These are phyloP conservation scores for Ophion ventricosus DNA, from an alignment of 2,888 invertebrate genomes.

Conservation along the genomic window DNA sequence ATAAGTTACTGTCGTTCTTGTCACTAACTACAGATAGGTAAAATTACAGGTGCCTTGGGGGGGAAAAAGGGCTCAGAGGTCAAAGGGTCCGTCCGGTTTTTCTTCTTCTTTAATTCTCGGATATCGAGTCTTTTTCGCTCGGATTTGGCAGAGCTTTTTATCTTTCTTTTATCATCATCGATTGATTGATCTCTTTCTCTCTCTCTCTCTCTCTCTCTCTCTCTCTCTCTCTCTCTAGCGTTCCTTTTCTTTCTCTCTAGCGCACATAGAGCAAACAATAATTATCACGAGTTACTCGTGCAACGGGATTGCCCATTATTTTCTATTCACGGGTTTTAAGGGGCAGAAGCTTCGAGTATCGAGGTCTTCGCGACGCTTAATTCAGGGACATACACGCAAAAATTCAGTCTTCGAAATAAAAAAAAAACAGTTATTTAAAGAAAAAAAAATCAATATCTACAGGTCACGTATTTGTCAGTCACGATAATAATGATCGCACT, in stretches of 20 bases:
- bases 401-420: slow-evolving; percentile 80
- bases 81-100: slow-evolving; percentile 74
- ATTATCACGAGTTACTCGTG: slow-evolving; percentile 49
- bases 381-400: slow-evolving; percentile 71
- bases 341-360: slow-evolving; percentile 26
- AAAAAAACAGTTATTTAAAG: slow-evolving; percentile 63
- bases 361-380: slow-evolving; percentile 52
- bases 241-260: slow-evolving; percentile 29
- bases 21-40: slow-evolving; percentile 79
- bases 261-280: slow-evolving; percentile 60
- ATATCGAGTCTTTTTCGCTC: slow-evolving; percentile 56
- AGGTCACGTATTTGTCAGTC: slow-evolving; percentile 74
- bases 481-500: slow-evolving; percentile 69
- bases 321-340: slow-evolving; percentile 9
- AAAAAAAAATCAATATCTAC: slow-evolving; percentile 68
- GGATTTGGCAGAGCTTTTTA: slow-evolving; percentile 57
- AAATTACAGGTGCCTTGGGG: slow-evolving; percentile 78
- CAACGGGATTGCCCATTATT: slow-evolving; percentile 5
- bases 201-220: slow-evolving; percentile 43
- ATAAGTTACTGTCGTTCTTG: slow-evolving; percentile 80
- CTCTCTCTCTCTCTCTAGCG: too few relatives aligned
- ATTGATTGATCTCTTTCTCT: slow-evolving; percentile 44
- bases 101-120: slow-evolving; percentile 29
- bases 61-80: slow-evolving; percentile 64
- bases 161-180: slow-evolving; percentile 30